Evolutionary conservation across 2,797 vertebrate species (phyloP), one percentile per base, ranked within the genome.

Genomic region (Pangasius sanitwongsei): DNA sequence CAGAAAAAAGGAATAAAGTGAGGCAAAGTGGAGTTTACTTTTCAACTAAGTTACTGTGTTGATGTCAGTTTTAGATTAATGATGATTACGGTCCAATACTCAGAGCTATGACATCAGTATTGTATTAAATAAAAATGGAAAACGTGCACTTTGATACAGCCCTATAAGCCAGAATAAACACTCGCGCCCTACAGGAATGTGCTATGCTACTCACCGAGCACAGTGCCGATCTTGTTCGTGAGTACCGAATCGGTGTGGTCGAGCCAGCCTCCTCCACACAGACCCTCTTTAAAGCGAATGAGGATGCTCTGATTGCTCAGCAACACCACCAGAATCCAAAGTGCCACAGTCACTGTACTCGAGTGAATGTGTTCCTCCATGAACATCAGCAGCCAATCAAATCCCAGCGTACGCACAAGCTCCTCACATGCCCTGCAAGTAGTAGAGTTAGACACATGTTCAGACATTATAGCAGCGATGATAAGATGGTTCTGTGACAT

Each of bases 351-450:
- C 57, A 99, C 98, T 0, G 98, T 98, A 90, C 96, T 98, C 0
- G 98, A 97, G 94, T 99, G 99, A 7, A 99, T 93, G 86, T 99
- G 99, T 44, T 99, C 99, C 90, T 99, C 98, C 98, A 98, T 99
- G 90, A 99, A 99, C 97, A 98, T 97, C 95, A 99, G 93, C 81
- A 99, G 95, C 99, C 99, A 99, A 89, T 99, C 99, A 57, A 99
- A 99, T 69, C 99, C 98, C 93, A 99, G 94, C 0, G 97, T 99
- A 91, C 95, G 97, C 87, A 99, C 96, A 87, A 99, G 95, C 85
- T 99, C 98, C 94, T 99, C 99, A 37, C 98, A 99, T 2, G 98
- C 98, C 94, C 98, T 99, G 93, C 72, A 91, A 86, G 85, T 44
- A 90, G 77, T 78, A 20, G 61, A 13, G n/a, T 80, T 57, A 65